Percentiles rank a stretch among this genome's conserved stretches.
Evolutionary conservation across 2,888 invertebrate species (phyloP).

Genomic region (Drosophila kambysellisi): DNA sequence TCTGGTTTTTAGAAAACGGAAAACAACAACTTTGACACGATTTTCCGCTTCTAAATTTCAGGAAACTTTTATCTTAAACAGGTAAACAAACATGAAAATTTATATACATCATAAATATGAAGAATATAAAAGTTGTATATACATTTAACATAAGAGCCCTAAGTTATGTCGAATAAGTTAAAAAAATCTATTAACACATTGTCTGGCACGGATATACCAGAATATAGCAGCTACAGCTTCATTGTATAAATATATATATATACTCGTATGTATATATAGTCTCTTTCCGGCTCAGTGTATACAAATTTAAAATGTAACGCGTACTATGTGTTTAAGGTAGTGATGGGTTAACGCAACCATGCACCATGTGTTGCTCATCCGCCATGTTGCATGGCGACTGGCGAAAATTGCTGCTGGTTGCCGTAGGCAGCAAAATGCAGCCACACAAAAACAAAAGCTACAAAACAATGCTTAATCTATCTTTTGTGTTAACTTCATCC

Average conservation of each 20-base stretch:
- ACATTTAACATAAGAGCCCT: no score
- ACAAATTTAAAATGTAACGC: conserved; percentile 34
- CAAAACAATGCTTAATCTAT: conserved; percentile 64
- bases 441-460: conserved; percentile 11
- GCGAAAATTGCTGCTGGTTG: conserved; percentile 50
- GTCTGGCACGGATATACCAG: neutral
- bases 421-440: conserved; percentile 32
- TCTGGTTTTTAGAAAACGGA: neutral
- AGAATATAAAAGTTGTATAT: neutral
- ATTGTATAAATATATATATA: neutral
- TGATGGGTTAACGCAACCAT: conserved; percentile 29
- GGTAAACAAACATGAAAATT: neutral
- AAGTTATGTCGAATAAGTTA: no score
- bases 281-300: neutral
- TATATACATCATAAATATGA: neutral
- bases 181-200: no score
- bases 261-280: no score
- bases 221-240: neutral
- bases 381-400: conserved; percentile 45
- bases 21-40: neutral
- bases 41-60: neutral
- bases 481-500: conserved; percentile 49
- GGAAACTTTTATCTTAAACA: neutral
- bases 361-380: conserved; percentile 57
- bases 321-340: conserved; percentile 14